Base-by-base conservation (phyloP, 2,797 vertebrate genomes). In the Leontopithecus rosalia region DNA sequence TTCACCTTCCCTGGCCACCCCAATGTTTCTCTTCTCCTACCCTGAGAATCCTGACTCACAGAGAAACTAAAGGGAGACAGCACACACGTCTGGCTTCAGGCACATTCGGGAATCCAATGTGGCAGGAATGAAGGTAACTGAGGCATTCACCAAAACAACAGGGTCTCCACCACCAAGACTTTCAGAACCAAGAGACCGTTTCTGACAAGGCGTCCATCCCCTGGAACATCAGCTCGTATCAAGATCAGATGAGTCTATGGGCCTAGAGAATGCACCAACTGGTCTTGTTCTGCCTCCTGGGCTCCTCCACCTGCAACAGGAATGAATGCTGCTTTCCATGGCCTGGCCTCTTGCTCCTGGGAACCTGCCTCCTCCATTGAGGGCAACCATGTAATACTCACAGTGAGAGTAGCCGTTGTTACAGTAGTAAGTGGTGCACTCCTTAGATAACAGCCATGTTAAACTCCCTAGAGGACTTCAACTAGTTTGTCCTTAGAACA, bases 221-320 rank as follows among this genome's bases (percentile, higher is more conserved):
- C 72, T 57, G 72, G 72, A 55, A 26, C n/a, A 9, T 61, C 48
- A 22, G 58, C n/a, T 46, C 3, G 0, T 0, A 24, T 36, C 22
- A 13, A 46, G 64, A 58, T 52, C 30, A 52, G 61, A 46, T 28
- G 12, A 24, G 50, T 26, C 81, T 50, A n/a, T 15, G 80, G 28
- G 39, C n/a, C 80, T 48, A 36, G 1, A 48, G 28, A 39, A 13
- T 0, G 39, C 39, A 12, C 14, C 22, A 2, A 1, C 0, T 22
- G 12, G 8, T n/a, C 76, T 9, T 48, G 41, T 22, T 52, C 72
- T 55, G 24, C 28, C 43, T 58, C 33, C 20, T 28, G 36, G 1
- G 1, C 36, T 61, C 70, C n/a, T 57, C 28, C 39, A 24, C 20
- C 28, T 75, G n/a, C 11, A 12, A 46, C 6, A 52, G 28, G 36